Evolutionary conservation across 2,113 vertebrate species (phyloP).

Genomic region (Psilopogon haemacephalus): DNA sequence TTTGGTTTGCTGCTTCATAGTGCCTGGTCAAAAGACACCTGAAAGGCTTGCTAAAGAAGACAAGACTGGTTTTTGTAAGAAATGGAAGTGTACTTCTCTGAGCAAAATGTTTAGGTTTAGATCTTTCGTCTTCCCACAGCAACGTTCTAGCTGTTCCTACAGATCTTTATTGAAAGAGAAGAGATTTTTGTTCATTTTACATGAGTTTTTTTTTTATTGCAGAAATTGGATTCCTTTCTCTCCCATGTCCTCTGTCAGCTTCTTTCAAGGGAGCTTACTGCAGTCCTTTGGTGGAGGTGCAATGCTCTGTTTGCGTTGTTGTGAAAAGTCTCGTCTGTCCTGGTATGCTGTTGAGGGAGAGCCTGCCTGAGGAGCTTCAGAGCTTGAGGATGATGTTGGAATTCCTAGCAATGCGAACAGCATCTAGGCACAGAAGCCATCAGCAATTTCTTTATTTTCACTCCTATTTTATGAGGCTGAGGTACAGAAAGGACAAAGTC

Average conservation of each 20-base stretch:
- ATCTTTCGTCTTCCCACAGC: too few relatives aligned
- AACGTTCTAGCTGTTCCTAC: not conserved
- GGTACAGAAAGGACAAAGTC: not conserved
- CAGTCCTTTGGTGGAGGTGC: too few relatives aligned
- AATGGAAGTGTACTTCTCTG: not conserved
- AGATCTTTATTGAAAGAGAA: not conserved
- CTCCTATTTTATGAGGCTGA: not conserved
- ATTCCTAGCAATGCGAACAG: not conserved
- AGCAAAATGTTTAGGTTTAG: not conserved
- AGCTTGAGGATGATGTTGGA: not conserved
- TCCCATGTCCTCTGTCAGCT: not conserved
- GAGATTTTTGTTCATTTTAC: too few relatives aligned
- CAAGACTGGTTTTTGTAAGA: not conserved
- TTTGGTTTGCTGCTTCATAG: not conserved
- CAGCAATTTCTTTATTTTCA: not conserved
- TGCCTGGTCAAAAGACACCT: not conserved
- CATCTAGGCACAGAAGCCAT: not conserved
- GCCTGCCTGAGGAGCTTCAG: not conserved
- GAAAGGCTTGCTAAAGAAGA: not conserved
- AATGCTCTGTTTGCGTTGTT: not conserved
- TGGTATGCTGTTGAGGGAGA: not conserved
- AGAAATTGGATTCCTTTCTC: not conserved
- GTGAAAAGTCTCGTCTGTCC: not conserved
- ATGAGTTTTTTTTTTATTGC: not conserved
- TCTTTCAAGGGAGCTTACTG: not conserved